Evolutionary conservation across 2,797 vertebrate species (phyloP), one percentile per base, ranked within the genome.

Genomic region (Clarias laeviceps): DNA sequence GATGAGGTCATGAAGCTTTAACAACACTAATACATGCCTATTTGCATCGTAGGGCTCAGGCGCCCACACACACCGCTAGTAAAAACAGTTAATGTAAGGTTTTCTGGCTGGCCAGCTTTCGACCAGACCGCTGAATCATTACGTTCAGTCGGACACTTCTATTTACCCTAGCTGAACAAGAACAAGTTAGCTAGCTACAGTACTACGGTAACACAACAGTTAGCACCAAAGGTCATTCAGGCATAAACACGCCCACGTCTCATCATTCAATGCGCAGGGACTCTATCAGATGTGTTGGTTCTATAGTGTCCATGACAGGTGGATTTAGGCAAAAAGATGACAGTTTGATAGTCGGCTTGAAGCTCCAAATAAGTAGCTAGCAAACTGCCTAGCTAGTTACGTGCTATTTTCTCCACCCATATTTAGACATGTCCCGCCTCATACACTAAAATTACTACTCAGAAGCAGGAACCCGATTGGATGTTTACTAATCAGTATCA

Each of bases 261-360:
- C 29, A 32, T 59, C 29, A 87, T 78, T 89, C 79, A 89, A 83
- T 29, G 29, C 18, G n/a, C 27, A 66, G 72, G 22, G 2, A 18
- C 27, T 34, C 5, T 5, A 74, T 78, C 69, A 57, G 15, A 29
- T 22, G 17, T 22, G 29, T 9, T 27, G 9, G 20, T 22, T 14
- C 37, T n/a, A 4, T 32, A 45, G 22, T 15, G 82, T 61, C 88
- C 85, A 89, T 80, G 89, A 91, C 90, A 94, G 88, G 88, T 91
- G 92, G 85, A 54, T 34, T 80, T n/a, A 73, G 84, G 82, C 84
- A 62, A 45, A 14, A 88, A 8, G 61, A 88, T 89, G 89, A 90
- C 90, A 90, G 70, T 83, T 80, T 88, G 77, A 24, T 56, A 15
- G 37, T 85, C 57, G 37, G 27, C 59, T 66, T 65, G 69, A 66